Conservation (phyloP, 2,888 invertebrate species). For the Hirtodrosophila confusa region DNA sequence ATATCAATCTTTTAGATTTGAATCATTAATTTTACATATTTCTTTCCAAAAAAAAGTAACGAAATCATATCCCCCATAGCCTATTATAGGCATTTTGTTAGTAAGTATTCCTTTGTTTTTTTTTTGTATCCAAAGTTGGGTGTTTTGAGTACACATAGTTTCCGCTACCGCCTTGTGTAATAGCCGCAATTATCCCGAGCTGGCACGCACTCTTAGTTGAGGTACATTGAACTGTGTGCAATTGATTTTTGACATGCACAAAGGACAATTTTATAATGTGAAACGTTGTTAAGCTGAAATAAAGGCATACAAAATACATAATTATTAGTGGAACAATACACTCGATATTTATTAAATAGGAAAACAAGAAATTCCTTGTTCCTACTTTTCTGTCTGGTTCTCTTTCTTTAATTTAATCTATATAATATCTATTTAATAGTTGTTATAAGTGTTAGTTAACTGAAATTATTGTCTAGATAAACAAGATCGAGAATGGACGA, state of each 20-base stretch:
- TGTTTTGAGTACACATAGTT: conserved; percentile 47
- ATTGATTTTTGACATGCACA: conserved; percentile 69
- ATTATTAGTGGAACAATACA: too few species aligned
- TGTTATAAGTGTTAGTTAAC: background rate
- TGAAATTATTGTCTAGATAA: too few species aligned
- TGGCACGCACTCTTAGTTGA: conserved; percentile 67
- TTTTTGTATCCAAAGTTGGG: conserved; percentile 33
- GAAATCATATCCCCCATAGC: background rate
- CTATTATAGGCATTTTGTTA: conserved; percentile 13
- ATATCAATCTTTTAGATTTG: too few species aligned
- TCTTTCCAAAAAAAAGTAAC: too few species aligned
- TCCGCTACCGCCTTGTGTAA: conserved; percentile 56
- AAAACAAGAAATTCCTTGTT: too few species aligned
- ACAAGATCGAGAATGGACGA: too few species aligned
- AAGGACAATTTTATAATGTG: conserved; percentile 17
- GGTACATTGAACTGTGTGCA: conserved; percentile 67
- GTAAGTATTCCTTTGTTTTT: conserved; percentile 16
- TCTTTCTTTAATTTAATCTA: too few species aligned
- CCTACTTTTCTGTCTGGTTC: too few species aligned
- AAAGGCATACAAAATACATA: too few species aligned
- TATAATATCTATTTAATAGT: too few species aligned
- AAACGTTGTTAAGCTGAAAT: background rate
- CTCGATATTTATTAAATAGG: too few species aligned
- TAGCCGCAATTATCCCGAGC: conserved; percentile 69
- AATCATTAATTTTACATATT: too few species aligned